These are phyloP conservation scores for Sphaeridia pumilis DNA, from an alignment of 2,888 invertebrate species.

Conservation along the genomic window DNA sequence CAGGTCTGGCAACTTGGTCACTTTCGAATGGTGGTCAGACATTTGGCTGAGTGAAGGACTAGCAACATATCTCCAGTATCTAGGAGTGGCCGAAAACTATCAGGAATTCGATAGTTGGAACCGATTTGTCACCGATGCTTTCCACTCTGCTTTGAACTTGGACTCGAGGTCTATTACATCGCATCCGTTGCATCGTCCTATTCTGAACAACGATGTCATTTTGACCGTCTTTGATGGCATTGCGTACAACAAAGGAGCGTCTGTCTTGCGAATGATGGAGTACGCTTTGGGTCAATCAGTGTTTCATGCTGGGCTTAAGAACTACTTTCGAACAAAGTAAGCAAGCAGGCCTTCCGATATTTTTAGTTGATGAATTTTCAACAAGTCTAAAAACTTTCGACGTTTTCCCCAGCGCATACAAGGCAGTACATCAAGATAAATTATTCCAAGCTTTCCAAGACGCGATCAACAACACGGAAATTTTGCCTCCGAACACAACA, in stretches of 20 bases:
- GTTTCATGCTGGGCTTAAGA: conserved; percentile 18
- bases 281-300: conserved; percentile 22
- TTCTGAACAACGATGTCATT: conserved; percentile 16
- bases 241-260: conserved; percentile 29
- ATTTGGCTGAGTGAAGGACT: conserved; percentile 33
- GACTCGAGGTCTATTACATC: conserved; percentile 16
- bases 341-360: background rate
- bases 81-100: conserved; percentile 23
- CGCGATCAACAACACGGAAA: conserved; percentile 11
- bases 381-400: too few species aligned
- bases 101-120: conserved; percentile 29
- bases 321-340: conserved; percentile 23
- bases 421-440: conserved; percentile 21
- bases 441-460: conserved; percentile 22
- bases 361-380: too few species aligned
- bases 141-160: conserved; percentile 22
- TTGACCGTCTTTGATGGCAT: conserved; percentile 27
- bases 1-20: conserved; percentile 14
- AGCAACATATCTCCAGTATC: conserved; percentile 25
- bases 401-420: conserved; percentile 1
- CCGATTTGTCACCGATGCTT: conserved; percentile 24
- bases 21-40: conserved; percentile 19
- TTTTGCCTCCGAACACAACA: conserved; percentile 13
- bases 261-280: conserved; percentile 26
- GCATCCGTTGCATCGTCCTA: conserved; percentile 25